A percentile compares a stretch with the other conserved stretches of the same genome.
Conservation (phyloP, 2,797 vertebrate genomes). For the Enteromius treurensis region DNA sequence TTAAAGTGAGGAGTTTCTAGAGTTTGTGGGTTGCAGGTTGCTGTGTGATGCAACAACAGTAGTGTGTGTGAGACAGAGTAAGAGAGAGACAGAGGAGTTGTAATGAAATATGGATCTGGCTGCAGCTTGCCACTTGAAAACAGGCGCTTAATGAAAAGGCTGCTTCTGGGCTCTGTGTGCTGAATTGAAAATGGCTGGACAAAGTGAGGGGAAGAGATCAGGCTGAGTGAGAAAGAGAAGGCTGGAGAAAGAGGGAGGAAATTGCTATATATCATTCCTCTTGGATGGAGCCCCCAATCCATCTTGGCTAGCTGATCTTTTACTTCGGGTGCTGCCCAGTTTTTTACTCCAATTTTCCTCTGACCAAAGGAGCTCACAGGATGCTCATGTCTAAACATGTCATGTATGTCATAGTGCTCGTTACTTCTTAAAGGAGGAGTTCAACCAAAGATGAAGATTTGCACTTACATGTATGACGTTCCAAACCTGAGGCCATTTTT, state of each 20-base stretch:
- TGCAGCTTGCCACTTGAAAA: constrained; percentile 73
- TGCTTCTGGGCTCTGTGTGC: constrained; percentile 52
- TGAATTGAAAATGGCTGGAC: constrained; percentile 52
- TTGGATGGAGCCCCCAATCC: constrained; percentile 41
- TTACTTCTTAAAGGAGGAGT: background rate
- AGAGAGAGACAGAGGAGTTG: constrained; percentile 67
- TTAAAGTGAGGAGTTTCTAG: constrained; percentile 28
- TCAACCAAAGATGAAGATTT: background rate
- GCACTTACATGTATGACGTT: background rate
- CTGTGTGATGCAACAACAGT: constrained; percentile 34
- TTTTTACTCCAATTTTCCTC: constrained; percentile 31
- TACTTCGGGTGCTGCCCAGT: constrained; percentile 16
- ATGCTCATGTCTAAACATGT: background rate
- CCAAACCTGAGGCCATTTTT: background rate
- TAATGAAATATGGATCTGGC: constrained; percentile 81
- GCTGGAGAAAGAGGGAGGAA: constrained; percentile 35
- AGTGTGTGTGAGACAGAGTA: constrained; percentile 29
- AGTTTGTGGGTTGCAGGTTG: constrained; percentile 23
- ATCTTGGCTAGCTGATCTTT: constrained; percentile 22
- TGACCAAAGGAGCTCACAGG: constrained; percentile 14
- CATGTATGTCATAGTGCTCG: background rate
- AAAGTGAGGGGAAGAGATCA: constrained; percentile 47
- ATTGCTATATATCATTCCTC: constrained; percentile 55
- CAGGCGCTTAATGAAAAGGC: constrained; percentile 80
- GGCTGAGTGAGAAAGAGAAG: constrained; percentile 33